Base-by-base conservation (phyloP, 2,797 vertebrate genomes). In the Clarias platycephalus region DNA sequence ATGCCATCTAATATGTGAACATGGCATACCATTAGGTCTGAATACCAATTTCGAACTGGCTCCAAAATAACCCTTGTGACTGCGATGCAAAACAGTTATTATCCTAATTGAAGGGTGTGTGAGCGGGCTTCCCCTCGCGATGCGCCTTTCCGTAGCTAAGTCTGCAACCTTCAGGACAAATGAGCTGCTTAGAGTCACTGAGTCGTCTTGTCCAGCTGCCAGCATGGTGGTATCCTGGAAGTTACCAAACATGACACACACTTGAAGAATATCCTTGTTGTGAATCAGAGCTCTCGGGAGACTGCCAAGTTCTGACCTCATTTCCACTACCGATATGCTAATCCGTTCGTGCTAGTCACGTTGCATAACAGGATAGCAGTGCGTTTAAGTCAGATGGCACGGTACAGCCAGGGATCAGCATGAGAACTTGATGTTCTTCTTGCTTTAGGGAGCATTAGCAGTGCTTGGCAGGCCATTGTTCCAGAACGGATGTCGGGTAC, bases 401-500 rank as follows among this genome's bases (percentile, higher is more conserved):
- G 60, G 53, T 13, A 37, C 81, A 62, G 16, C 5, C 53, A 31
- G 4, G 24, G 49, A 57, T 28, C 53, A 68, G 37, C 28, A 16
- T 16, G 24, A 81, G 62, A n/a, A 75, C 78, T 66, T 67, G 31
- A 79, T 53, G 63, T 77, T 72, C 12, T 31, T 62, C 34, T 53
- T 12, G 77, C 28, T 64, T 70, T 31, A 26, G 72, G 34, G 66
- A 44, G 22, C 22, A 40, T 80, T 72, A 79, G 62, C 53, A 68
- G 62, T 76, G 74, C 31, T 53, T 75, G 63, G 44, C 40, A 84
- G 58, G 64, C n/a, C 64, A 85, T 88, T 86, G 83, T 88, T 88
- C 66, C 62, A 67, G 28, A 86, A 12, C 49, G 74, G 83, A 88
- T 76, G 68, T 80, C 37, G 34, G 68, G 62, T 53, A 68, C 24